A percentile compares a stretch with the other conserved stretches of the same genome.
These are phyloP conservation scores for Toxotes jaculatrix DNA, from an alignment of 2,113 vertebrate species.

Conservation along the genomic window DNA sequence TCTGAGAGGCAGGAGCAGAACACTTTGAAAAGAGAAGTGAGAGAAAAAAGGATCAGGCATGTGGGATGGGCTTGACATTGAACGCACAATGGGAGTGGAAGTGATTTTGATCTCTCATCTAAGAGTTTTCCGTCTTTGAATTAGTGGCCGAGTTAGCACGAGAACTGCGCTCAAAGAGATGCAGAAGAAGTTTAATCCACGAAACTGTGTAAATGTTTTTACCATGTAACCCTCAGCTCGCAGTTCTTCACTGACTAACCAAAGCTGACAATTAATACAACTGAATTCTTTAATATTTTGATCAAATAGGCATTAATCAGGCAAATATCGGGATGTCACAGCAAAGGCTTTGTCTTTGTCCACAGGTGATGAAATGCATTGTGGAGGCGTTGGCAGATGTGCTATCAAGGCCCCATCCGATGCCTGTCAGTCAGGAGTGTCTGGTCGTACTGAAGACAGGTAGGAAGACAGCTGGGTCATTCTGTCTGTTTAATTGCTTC, in stretches of 20 bases:
- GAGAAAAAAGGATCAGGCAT: not conserved
- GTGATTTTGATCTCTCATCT: conserved; percentile 44
- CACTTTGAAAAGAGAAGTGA: too few species aligned
- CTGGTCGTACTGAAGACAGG: conserved; percentile 90
- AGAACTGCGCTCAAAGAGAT: conserved; percentile 19
- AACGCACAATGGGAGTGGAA: conserved; percentile 22
- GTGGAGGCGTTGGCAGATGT: conserved; percentile 93
- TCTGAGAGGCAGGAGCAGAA: not conserved
- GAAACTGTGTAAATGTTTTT: not conserved
- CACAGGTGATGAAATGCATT: conserved; percentile 95
- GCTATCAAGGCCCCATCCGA: conserved; percentile 88
- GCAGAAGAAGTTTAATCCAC: not conserved
- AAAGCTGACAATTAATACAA: not conserved
- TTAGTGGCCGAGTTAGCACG: not conserved
- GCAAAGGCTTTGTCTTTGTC: conserved; percentile 24
- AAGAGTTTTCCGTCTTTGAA: conserved; percentile 16
- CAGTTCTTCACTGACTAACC: not conserved
- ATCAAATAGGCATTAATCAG: not conserved
- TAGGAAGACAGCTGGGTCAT: conserved; percentile 60
- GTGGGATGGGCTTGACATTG: conserved; percentile 17
- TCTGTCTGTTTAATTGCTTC: too few species aligned
- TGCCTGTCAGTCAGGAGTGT: conserved; percentile 91
- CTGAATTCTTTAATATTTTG: not conserved
- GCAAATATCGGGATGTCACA: not conserved
- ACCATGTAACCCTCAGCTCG: not conserved